Evolutionary conservation across 2,113 vertebrate genomes (phyloP), one percentile per base, ranked within the genome.

Genomic region (Sinocyclocheilus anophthalmus): DNA sequence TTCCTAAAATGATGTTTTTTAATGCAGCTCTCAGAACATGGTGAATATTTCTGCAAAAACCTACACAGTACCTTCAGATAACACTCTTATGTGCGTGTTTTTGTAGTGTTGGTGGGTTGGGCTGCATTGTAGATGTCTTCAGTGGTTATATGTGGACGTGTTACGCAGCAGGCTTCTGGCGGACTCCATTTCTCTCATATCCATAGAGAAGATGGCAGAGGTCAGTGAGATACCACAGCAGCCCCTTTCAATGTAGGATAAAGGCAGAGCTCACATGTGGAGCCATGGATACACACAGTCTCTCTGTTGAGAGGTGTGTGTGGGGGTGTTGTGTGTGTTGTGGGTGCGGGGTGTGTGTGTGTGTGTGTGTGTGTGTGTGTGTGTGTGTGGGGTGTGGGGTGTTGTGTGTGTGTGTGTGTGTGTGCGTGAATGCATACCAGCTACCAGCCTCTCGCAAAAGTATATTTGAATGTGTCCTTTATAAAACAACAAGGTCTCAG

Each of bases 191-290:
- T 83, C 77, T 78, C 30, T 67, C 67, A 53, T 89, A 37, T 90
- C 85, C 75, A 87, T 50, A 80, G 88, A 88, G 82, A 92, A 95
- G 93, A 94, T 92, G 93, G 93, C 89, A 30, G 85, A 90, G 90
- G 91, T 85, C 84, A 90, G 77, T 78, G 85, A 78, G 87, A 67
- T 90, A 81, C 91, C 92, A 87, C 92, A 91, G 91, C 90, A 91
- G 86, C 88, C 90, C 92, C 89, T 92, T 88, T 72, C 30, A 1
- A 1, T 70, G 88, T 94, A 93, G 94, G 94, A 93, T 93, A 89
- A 91, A 88, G 91, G 88, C 69, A 84, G 81, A 53, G 73, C 75
- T 85, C 86, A 87, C 87, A 89, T 76, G 42, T 24, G 88, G 88
- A 84, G 81, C 73, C 84, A 88, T n/a, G n/a, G n/a, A n/a, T n/a